Conservation (phyloP, 1,140 invertebrate species). For the Drosophila kohkoa region DNA sequence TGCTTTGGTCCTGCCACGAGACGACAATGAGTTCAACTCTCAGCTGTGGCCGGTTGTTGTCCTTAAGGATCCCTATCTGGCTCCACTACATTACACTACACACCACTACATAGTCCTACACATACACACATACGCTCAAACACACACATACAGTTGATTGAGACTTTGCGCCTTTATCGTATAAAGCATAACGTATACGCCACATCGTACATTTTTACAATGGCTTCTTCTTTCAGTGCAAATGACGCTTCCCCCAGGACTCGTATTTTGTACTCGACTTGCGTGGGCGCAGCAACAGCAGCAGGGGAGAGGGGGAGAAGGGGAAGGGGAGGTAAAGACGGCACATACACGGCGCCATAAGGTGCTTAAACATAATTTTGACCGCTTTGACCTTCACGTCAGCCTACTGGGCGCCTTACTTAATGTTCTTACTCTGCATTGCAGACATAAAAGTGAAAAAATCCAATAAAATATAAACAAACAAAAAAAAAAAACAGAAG, state of each 20-base stretch:
- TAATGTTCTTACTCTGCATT: slow-evolving; percentile 40
- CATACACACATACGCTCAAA: not conserved
- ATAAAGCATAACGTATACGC: slow-evolving; percentile 2
- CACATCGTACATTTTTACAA: slow-evolving; percentile 2
- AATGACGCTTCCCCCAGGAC: slow-evolving; percentile 9
- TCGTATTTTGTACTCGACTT: slow-evolving; percentile 22
- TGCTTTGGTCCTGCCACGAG: slow-evolving; percentile 45
- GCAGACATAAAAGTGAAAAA: slow-evolving; percentile 60
- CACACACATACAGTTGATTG: slow-evolving; percentile 4
- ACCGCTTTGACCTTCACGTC: slow-evolving; percentile 61
- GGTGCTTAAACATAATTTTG: slow-evolving; percentile 50
- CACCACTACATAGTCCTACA: not conserved
- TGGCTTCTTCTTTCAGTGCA: not conserved
- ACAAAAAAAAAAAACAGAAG: slow-evolving; percentile 1
- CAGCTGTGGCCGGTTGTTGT: slow-evolving; percentile 1
- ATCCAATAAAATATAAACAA: slow-evolving; percentile 35
- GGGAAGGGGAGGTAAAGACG: not conserved
- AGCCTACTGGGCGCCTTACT: slow-evolving; percentile 27
- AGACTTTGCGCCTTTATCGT: slow-evolving; percentile 28
- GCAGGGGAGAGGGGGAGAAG: not conserved
- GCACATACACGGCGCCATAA: slow-evolving; percentile 35
- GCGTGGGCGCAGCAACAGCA: too few relatives aligned
- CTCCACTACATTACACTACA: slow-evolving; percentile 9
- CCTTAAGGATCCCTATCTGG: slow-evolving; percentile 23
- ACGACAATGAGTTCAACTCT: slow-evolving; percentile 40